Evolutionary conservation across 2,113 vertebrate species (phyloP).

Genomic region (Bos indicus): DNA sequence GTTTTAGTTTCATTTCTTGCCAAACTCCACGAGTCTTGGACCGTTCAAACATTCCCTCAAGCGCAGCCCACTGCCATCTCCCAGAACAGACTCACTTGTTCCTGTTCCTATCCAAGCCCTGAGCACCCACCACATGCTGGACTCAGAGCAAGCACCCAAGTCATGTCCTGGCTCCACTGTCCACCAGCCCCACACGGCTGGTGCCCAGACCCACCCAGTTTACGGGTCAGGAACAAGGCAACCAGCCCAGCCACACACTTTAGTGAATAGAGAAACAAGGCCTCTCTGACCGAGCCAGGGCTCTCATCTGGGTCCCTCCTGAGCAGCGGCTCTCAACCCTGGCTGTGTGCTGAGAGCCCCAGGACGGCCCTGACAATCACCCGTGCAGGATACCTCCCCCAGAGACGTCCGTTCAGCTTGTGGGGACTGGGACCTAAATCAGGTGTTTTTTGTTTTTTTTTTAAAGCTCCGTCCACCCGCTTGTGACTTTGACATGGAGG

Average conservation of each 20-base stretch:
- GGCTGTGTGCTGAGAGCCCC: not conserved
- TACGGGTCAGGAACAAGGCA: not conserved
- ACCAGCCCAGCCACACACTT: not conserved
- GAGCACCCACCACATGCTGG: accelerated
- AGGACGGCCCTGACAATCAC: not conserved
- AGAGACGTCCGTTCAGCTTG: no score
- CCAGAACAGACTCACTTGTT: not conserved
- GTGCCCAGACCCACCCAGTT: not conserved
- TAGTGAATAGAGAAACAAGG: not conserved
- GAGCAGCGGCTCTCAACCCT: accelerated
- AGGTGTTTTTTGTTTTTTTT: no score
- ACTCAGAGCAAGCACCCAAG: accelerated
- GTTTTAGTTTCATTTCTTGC: not conserved
- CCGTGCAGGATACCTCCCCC: not conserved
- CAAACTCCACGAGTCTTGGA: not conserved
- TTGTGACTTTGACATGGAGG: not conserved
- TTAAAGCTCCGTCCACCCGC: not conserved
- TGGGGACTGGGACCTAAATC: not conserved
- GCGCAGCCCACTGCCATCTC: accelerated
- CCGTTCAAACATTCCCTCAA: not conserved
- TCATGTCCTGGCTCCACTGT: accelerated
- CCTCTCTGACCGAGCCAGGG: not conserved
- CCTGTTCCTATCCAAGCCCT: accelerated
- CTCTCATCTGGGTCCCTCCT: not conserved
- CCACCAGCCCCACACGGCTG: not conserved